A percentile compares a stretch with the other conserved stretches of the same genome.
These are phyloP conservation scores for Bradynema listronoti DNA, from an alignment of 1,140 invertebrate species.

Conservation along the genomic window DNA sequence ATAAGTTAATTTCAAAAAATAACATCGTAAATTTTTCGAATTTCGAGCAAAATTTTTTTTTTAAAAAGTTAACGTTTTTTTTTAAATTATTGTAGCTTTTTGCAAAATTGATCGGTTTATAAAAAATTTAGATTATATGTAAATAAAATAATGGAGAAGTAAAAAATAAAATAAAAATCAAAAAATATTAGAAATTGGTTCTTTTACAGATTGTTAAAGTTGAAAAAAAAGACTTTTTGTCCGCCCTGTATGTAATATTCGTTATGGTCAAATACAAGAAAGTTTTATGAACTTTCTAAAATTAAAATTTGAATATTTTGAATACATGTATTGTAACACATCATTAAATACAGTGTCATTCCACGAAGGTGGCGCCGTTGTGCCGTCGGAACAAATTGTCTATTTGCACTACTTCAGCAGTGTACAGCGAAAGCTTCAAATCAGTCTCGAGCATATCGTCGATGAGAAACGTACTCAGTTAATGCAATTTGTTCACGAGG, in stretches of 20 bases:
- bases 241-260: neutral
- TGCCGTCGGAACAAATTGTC: conserved; percentile 43
- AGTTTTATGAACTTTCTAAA: neutral
- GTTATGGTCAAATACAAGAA: neutral
- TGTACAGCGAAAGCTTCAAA: conserved; percentile 39
- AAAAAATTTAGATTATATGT: too few relatives aligned
- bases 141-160: too few relatives aligned
- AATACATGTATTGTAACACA: neutral
- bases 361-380: conserved; percentile 6
- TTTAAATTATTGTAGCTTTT: too few relatives aligned
- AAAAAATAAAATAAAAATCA: too few relatives aligned
- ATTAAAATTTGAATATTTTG: neutral
- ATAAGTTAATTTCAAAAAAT: too few relatives aligned
- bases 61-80: too few relatives aligned
- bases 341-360: neutral
- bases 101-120: too few relatives aligned
- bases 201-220: neutral
- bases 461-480: conserved; percentile 25
- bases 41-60: too few relatives aligned
- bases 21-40: too few relatives aligned
- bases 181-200: too few relatives aligned
- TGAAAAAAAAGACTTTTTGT: neutral
- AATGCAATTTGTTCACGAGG: conserved; percentile 31
- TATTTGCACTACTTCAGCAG: conserved; percentile 48
- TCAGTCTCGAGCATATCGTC: conserved; percentile 36